Conservation (phyloP, 2,113 vertebrate genomes). For the Myodes glareolus region DNA sequence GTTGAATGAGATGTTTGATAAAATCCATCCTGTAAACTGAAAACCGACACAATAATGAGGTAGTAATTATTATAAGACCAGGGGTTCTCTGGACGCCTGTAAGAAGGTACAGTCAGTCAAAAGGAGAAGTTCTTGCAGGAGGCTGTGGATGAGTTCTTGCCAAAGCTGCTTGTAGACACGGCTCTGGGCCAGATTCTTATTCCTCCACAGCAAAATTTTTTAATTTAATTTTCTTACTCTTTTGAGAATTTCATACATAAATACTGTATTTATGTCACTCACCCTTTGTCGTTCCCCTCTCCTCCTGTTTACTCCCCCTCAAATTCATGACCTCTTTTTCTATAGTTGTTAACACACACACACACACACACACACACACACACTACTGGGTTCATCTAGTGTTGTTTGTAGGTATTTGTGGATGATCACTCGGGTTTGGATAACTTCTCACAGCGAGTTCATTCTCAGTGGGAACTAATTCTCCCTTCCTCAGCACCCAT, state of each 20-base stretch:
- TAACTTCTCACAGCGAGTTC: too few relatives aligned
- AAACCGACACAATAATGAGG: slow-evolving; percentile 26
- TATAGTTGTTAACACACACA: background rate
- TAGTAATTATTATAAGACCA: background rate
- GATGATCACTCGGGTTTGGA: background rate
- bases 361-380: background rate
- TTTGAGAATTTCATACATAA: background rate
- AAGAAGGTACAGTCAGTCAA: background rate
- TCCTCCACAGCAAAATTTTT: background rate
- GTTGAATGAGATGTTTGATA: slow-evolving; percentile 39
- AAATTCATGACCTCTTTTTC: background rate
- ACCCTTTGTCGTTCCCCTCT: background rate
- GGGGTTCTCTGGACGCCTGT: background rate
- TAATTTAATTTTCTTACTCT: background rate
- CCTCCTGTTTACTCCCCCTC: background rate
- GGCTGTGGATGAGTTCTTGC: background rate
- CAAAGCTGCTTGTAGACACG: background rate
- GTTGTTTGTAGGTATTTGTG: background rate
- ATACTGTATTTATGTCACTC: background rate
- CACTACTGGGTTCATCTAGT: background rate
- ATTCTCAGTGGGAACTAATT: background rate
- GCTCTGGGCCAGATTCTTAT: background rate
- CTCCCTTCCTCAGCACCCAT: background rate
- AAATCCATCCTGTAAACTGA: background rate
- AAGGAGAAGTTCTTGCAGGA: background rate